Base-by-base conservation (phyloP, 2,888 invertebrate genomes). In the Rotaria sp. region DNA sequence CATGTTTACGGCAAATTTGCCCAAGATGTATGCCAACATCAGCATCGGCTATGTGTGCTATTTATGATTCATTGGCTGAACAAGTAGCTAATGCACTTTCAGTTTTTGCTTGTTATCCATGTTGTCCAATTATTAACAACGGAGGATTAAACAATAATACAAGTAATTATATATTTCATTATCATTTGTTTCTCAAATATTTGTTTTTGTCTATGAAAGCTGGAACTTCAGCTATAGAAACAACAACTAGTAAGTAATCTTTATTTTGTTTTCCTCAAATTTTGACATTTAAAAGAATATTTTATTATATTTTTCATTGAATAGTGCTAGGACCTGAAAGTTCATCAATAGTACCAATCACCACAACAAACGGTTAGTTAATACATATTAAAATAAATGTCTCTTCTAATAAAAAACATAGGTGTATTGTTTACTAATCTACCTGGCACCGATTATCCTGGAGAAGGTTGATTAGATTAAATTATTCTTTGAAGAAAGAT, bases 11-110 rank as follows among this genome's bases (percentile, higher is more conserved):
- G n/a, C 80, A 80, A 45, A 80, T 80, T 13, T 80, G 80, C 8
- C 45, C 80, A 80, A 8, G 45, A 26, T 80, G 80, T 45, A 80
- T 80, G 80, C 80, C 80, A 80, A 2, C 80, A 45, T 80, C 80
- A 15, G 80, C 80, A 80, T n/a, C 80, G 18, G 80, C 80, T 41
- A 45, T 80, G 80, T 80, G 80, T 41, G 45, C 80, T n/a, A 45
- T 80, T 45, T 80, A 80, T 80, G 80, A 80, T 80, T 80, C 80
- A 26, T 45, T 80, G 80, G 80, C 80, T 80, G 41, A 24, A 80
- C 80, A 26, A 45, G 45, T 80, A 24, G 80, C 80, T 80, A 26
- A 45, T n/a, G 80, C 80, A 41, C 26, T 80, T 13, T 80, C 80
- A 24, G 13, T 80, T 1, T 80, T 80, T 45, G 80, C 80, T 41